phyloP scores from a whole-genome alignment of 2,888 invertebrate genomes.

The Sialis fuliginosa region DNA sequence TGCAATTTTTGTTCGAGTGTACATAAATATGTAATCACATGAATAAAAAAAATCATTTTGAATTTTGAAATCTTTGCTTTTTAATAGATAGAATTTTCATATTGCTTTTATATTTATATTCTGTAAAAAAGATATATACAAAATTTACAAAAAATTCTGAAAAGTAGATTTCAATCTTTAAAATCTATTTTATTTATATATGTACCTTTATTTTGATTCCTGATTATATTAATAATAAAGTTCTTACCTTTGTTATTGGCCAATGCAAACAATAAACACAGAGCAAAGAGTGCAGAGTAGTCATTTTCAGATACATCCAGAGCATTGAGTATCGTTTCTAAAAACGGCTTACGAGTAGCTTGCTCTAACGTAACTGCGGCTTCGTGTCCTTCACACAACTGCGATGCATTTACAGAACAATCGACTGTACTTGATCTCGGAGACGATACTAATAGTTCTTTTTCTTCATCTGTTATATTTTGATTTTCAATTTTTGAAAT shows the following conservation, averaged over 20 bases:
- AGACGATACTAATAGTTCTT: slow-evolving; percentile 32
- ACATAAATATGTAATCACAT: too few relatives aligned
- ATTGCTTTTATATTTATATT: too few relatives aligned
- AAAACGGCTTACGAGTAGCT: slow-evolving; percentile 53
- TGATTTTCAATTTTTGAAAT: slow-evolving; percentile 23
- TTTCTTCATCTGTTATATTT: slow-evolving; percentile 90
- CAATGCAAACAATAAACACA: slow-evolving; percentile 85
- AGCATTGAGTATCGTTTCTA: slow-evolving; percentile 75
- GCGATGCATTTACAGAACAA: neutral
- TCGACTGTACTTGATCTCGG: slow-evolving; percentile 18
- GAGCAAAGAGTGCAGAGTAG: slow-evolving; percentile 77
- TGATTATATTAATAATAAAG: neutral
- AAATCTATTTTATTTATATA: neutral
- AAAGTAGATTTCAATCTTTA: neutral
- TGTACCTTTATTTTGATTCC: neutral
- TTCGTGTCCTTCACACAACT: neutral
- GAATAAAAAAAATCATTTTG: too few relatives aligned
- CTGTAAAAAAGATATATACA: too few relatives aligned
- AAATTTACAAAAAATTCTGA: neutral
- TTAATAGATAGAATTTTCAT: too few relatives aligned
- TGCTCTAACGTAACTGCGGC: slow-evolving; percentile 22
- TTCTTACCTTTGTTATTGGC: slow-evolving; percentile 79
- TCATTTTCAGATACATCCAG: slow-evolving; percentile 86
- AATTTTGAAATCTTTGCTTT: too few relatives aligned
- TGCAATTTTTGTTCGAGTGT: too few relatives aligned